Base-by-base conservation (phyloP, 2,113 vertebrate genomes). In the Pantherophis guttatus region DNA sequence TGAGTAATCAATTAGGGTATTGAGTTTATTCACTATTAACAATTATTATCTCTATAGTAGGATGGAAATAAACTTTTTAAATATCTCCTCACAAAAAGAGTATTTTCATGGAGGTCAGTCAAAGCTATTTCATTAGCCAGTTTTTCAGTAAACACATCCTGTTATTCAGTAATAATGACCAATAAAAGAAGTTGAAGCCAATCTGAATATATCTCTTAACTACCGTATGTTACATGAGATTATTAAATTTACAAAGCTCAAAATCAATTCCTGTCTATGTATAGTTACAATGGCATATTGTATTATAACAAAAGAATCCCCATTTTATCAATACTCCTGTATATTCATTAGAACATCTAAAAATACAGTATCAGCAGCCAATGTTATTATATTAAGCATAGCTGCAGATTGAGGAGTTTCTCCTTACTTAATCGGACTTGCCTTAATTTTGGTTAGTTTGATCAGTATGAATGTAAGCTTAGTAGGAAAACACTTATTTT, bases 371-470 rank as follows among this genome's bases (percentile, higher is more conserved):
- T 93, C 7, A 92, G 93, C 87, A 92, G 59, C 55, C 95, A 92
- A 93, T 96, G 96, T 96, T 58, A 44, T 90, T 58, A 93, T 52
- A 24, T 10, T 19, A 88, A 88, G n/a, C 54, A 57, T 33, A 55
- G n/a, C 10, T 33, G 1, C 44, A 58, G 26, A 48, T 33, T 23
- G 21, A 39, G 6, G 11, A 90, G 12, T 48, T 62, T 39, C 55
- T 62, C 44, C 3, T 52, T 21, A 3, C 29, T 8, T 1, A 24
- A 15, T 57, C 7, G 10, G 10, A 21, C 15, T 87, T 92, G 85
- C 10, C 15, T 44, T 88, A 13, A 39, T 55, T 23, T 15, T 54
- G 39, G 23, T 3, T 86, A 53, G 85, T 21, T 52, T 53, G n/a
- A 39, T 44, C 23, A 44, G n/a, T 75, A 33, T 75, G 70, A 75